phyloP scores from a whole-genome alignment of 2,888 invertebrate species.

The Sepioteuthis lessoniana region DNA sequence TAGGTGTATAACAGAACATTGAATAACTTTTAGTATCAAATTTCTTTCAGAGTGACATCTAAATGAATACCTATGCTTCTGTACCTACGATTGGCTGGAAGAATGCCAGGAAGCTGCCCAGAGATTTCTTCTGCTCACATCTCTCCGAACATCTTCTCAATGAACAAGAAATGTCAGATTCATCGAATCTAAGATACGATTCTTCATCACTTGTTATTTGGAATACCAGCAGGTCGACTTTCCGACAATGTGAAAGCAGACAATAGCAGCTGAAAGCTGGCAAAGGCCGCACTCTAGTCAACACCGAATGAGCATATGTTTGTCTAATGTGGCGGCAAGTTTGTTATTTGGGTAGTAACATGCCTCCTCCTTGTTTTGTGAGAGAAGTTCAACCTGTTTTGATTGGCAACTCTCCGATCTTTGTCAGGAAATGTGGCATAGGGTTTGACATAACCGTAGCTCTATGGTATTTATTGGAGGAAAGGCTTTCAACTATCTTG shows the following conservation, averaged over 20 bases:
- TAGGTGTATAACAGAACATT: too few species aligned
- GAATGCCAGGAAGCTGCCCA: slow-evolving; percentile 33
- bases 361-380: neutral
- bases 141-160: neutral
- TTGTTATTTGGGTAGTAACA: neutral
- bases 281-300: neutral
- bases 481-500: too few species aligned
- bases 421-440: neutral
- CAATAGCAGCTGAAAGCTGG: neutral
- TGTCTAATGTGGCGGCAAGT: neutral
- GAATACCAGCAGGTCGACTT: neutral
- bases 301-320: too few species aligned
- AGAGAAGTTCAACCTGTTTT: neutral
- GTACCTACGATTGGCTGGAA: neutral
- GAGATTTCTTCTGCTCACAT: neutral
- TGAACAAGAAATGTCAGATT: slow-evolving; percentile 33
- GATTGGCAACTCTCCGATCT: neutral
- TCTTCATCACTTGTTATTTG: slow-evolving; percentile 33
- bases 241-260: neutral
- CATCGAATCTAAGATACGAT: slow-evolving; percentile 1
- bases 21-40: neutral
- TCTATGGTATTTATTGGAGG: too few species aligned
- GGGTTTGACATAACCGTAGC: neutral
- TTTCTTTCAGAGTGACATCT: neutral
- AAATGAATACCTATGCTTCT: neutral